phyloP scores from a whole-genome alignment of 2,113 vertebrate species.

The Charadrius vociferus region DNA sequence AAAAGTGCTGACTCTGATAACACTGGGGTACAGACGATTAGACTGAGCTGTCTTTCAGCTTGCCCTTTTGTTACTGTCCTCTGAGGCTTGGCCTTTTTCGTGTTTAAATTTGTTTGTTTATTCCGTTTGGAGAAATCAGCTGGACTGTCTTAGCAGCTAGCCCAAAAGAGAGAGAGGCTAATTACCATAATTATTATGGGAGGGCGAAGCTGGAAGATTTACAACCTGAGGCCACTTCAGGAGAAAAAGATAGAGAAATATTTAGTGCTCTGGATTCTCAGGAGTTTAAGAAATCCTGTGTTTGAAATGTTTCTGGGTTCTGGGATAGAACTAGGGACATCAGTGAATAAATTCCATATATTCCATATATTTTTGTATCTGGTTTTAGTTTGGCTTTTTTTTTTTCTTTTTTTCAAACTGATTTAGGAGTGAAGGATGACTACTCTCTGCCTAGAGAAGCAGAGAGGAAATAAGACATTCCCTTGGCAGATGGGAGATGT shows the following conservation, averaged over 20 bases:
- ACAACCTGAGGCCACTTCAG: background rate
- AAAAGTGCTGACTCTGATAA: background rate
- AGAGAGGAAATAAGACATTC: background rate
- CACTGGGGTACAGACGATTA: background rate
- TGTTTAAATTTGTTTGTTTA: background rate
- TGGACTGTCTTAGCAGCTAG: background rate
- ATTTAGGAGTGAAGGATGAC: background rate
- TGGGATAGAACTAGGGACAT: background rate
- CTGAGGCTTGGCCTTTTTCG: background rate
- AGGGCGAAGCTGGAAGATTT: background rate
- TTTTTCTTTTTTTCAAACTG: background rate
- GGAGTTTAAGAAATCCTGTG: background rate
- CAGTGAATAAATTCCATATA: background rate
- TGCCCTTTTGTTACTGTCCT: background rate
- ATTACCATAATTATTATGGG: background rate
- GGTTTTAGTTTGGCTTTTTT: background rate
- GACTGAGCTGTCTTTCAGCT: background rate
- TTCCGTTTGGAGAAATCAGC: conserved; percentile 7
- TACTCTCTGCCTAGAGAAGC: background rate
- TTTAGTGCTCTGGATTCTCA: background rate
- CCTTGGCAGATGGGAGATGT: background rate
- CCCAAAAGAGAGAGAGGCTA: background rate
- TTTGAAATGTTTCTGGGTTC: background rate
- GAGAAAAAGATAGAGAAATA: background rate
- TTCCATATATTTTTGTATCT: background rate